phyloP scores from a whole-genome alignment of 2,888 invertebrate species.

The Endomychus coccineus region DNA sequence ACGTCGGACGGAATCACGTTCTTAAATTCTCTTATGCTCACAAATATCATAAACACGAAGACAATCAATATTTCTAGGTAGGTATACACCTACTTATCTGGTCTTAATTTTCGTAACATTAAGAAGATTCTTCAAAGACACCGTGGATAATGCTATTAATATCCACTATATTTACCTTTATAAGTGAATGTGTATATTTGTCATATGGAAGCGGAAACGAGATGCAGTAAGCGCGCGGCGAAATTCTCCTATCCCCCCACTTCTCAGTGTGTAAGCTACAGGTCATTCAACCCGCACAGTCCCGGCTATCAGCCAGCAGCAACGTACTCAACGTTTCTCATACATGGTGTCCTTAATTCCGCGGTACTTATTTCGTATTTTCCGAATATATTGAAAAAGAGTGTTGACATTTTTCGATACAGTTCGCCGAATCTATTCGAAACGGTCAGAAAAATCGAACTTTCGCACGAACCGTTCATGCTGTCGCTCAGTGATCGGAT shows the following conservation, averaged over 20 bases:
- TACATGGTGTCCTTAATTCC: constrained; percentile 37
- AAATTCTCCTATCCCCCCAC: constrained; percentile 35
- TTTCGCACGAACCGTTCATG: no score
- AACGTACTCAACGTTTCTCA: constrained; percentile 35
- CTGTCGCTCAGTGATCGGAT: no score
- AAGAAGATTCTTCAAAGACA: no score
- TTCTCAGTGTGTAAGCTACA: constrained; percentile 37
- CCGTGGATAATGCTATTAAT: no score
- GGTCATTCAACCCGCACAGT: constrained; percentile 45
- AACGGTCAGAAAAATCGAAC: background rate
- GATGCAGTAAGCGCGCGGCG: constrained; percentile 42
- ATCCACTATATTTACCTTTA: constrained; percentile 16
- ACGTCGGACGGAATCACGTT: no score
- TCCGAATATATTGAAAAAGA: constrained; percentile 14
- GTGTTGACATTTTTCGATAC: constrained; percentile 4
- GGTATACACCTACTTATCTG: no score
- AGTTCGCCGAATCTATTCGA: background rate
- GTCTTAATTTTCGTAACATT: no score
- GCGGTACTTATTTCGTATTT: constrained; percentile 39
- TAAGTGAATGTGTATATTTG: constrained; percentile 21
- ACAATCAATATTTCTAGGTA: no score
- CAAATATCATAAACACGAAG: no score
- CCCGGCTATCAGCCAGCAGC: constrained; percentile 40
- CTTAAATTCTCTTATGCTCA: no score
- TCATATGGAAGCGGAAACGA: constrained; percentile 42